phyloP scores from a whole-genome alignment of 2,113 vertebrate species.

The Mormyrus lacerda region DNA sequence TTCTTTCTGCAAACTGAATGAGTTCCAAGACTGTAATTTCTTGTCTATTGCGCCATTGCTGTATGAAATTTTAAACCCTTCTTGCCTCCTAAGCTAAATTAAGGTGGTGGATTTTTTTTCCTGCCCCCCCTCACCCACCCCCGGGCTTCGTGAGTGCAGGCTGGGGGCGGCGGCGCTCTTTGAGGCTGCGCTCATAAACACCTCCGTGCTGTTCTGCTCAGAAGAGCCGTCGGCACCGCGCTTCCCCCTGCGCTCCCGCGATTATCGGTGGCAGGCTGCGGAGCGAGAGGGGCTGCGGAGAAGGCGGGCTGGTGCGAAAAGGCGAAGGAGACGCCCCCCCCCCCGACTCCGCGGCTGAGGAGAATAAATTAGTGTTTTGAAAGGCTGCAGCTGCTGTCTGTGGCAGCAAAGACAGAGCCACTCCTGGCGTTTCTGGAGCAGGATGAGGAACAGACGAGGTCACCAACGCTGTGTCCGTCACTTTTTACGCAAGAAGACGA shows the following conservation, averaged over 20 bases:
- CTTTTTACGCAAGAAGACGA: background rate
- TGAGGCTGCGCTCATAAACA: slow-evolving; percentile 22
- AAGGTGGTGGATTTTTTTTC: background rate
- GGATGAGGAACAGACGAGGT: slow-evolving; percentile 9
- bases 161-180: slow-evolving; percentile 16
- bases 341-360: slow-evolving; percentile 15
- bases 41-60: background rate
- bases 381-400: slow-evolving; percentile 23
- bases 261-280: slow-evolving; percentile 23
- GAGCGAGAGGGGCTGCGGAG: slow-evolving; percentile 9
- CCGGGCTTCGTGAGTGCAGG: background rate
- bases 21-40: background rate
- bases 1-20: background rate
- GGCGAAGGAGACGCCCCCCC: background rate
- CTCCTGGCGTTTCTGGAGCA: slow-evolving; percentile 11
- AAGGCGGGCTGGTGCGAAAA: background rate
- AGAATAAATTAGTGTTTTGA: slow-evolving; percentile 23
- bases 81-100: background rate
- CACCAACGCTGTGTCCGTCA: background rate
- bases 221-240: slow-evolving; percentile 13
- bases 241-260: slow-evolving; percentile 9
- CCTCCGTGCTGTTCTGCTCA: slow-evolving; percentile 7
- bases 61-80: slow-evolving; percentile 10
- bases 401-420: slow-evolving; percentile 6
- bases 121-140: background rate